Base-by-base conservation (phyloP, 2,113 vertebrate genomes). In the Macrotis lagotis region DNA sequence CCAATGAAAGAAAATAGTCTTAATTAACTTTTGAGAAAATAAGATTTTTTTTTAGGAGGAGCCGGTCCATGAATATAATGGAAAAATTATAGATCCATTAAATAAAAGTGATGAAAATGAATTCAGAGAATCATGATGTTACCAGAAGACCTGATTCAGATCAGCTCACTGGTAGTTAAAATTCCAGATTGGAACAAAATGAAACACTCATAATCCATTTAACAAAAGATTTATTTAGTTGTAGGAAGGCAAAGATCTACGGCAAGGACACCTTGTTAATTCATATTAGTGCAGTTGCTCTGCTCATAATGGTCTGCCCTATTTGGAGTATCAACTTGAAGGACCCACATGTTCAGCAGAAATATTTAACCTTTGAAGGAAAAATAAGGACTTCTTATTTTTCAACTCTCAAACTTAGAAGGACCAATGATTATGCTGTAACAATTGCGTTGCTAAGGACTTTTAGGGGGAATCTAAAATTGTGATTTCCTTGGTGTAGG, bases 371-470 rank as follows among this genome's bases (percentile, higher is more conserved):
- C 55, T 89, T 83, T 22, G 37, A 74, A 74, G 14, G 44, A n/a
- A 74, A 14, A 59, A n/a, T n/a, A 91, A n/a, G 25, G 16, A 90
- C 52, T 50, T 88, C 91, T 50, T 51, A 37, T 66, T 83, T 89
- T 28, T 25, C 31, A 53, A 93, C 25, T 90, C 92, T 74, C 14
- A 44, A n/a, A 50, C 48, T 51, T 1, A 90, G 91, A 90, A 91
- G 83, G 50, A 90, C 24, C 53, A 88, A 92, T 28, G 50, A 94
- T 83, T 95, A 95, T 90, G 92, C 51, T 93, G 97, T 31, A 96
- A 97, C 94, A 47, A 94, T 89, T 55, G 59, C 50, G 74, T 92
- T 94, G 91, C 93, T 59, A 51, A 97, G 96, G 55, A 94, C 59
- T 90, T 55, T 31, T 12, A 3, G 10, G 28, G 16, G 51, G 19